Evolutionary conservation across 2,797 vertebrate species (phyloP), one percentile per base, ranked within the genome.

Genomic region (Urosaurus nigricauda): DNA sequence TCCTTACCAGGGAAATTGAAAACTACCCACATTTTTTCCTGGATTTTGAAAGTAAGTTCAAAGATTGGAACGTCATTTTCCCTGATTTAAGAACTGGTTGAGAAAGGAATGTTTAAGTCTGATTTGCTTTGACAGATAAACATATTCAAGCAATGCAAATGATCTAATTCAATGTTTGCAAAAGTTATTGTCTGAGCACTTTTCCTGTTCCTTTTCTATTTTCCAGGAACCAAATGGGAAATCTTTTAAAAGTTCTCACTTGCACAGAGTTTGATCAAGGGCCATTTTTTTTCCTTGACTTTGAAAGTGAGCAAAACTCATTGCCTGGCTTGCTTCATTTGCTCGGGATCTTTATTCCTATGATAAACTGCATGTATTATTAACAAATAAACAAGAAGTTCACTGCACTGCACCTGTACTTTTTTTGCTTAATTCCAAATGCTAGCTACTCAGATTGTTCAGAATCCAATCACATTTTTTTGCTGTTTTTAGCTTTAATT

Each of bases 21-120:
- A 99, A 99, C 98, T 99, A 99, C 98, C 99, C 99, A 96, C 98
- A 99, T 97, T 99, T 99, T 98, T 99, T 99, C 98, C 98, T 99
- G 98, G 99, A 99, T 98, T 99, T 99, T 98, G 99, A 99, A 99
- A 99, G 99, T 99, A 99, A 99, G 99, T 99, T 95, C 95, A 83
- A 91, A 94, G 87, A 88, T 90, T 88, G 19, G 74, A 94, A 93
- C 85, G 75, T 86, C 77, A 84, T 84, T 94, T 95, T 89, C 75
- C 32, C 79, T 94, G 80, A 93, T 79, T 93, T 94, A 90, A 80
- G 83, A 94, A 77, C 4, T 40, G 94, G 85, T 90, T 95, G 77
- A 87, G 87, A 93, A 68, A 92, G 84, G 87, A 94, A 87, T 83
- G 86, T 77, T 78, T 84, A 92, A 84, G 83, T 83, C 26, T 91